phyloP scores from a whole-genome alignment of 92 coral and sea anemone genomes.

The Phymanthus crucifer region DNA sequence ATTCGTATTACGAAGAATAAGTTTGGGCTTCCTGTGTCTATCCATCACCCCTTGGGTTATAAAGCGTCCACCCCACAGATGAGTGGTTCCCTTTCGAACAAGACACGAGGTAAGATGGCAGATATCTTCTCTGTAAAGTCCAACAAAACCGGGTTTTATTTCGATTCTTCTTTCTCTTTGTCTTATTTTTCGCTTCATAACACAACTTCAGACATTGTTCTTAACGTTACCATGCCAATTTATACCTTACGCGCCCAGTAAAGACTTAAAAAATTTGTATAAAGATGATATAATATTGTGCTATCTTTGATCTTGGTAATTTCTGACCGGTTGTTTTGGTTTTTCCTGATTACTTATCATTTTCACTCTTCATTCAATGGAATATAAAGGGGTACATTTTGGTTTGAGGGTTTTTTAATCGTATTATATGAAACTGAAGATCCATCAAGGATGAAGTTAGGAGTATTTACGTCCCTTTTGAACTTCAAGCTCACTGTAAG shows the following conservation, averaged over 20 bases:
- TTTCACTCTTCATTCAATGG: too few species aligned
- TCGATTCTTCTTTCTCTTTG: background rate
- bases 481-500: too few species aligned
- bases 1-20: too few species aligned
- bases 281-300: too few species aligned
- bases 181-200: background rate
- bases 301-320: too few species aligned
- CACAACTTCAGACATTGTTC: background rate
- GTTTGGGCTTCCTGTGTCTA: background rate
- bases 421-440: too few species aligned
- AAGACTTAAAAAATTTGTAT: background rate
- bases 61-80: constrained; percentile 54
- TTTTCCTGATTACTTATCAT: too few species aligned
- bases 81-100: constrained; percentile 48
- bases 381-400: too few species aligned
- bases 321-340: too few species aligned
- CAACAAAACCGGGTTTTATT: background rate
- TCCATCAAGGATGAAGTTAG: too few species aligned
- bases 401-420: too few species aligned
- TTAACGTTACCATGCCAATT: background rate
- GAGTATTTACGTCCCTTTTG: too few species aligned
- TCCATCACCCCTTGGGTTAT: background rate
- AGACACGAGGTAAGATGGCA: constrained; percentile 90
- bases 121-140: background rate
- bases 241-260: background rate